A percentile compares a stretch with the other conserved stretches of the same genome.
Evolutionary conservation across 2,797 vertebrate genomes (phyloP).

Genomic region (Sebastes iracundus): DNA sequence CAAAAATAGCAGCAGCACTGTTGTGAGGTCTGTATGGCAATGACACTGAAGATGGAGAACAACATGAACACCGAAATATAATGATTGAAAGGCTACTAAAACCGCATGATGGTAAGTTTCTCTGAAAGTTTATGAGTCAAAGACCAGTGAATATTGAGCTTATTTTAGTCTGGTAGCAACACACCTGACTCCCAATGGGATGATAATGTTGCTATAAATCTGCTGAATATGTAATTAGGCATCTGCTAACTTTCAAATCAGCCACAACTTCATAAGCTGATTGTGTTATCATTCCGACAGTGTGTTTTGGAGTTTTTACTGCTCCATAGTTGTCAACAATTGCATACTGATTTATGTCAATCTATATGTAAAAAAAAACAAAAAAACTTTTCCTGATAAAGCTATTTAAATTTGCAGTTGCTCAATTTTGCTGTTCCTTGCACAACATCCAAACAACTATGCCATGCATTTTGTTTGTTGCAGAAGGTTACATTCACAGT

Average conservation of each 20-base stretch:
- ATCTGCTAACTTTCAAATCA: not conserved
- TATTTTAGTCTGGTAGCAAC: not conserved
- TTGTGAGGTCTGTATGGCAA: not conserved
- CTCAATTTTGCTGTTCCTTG: not conserved
- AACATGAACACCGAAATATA: not conserved
- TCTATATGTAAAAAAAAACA: not conserved
- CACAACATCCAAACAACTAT: not conserved
- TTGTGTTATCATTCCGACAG: not conserved
- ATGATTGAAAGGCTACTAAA: not conserved
- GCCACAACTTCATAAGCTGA: not conserved
- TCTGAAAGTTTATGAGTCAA: not conserved
- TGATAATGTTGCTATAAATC: not conserved
- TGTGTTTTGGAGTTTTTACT: not conserved
- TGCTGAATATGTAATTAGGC: not conserved
- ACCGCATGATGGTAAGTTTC: not conserved
- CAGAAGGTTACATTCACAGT: slow-evolving; percentile 8
- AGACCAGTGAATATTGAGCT: not conserved
- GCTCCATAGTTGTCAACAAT: not conserved
- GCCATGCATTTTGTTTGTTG: not conserved
- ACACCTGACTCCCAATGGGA: not conserved
- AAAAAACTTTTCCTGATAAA: not conserved
- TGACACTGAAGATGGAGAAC: not conserved
- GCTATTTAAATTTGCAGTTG: not conserved
- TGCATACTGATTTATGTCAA: not conserved
- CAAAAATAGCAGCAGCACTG: not conserved